A percentile compares a stretch with the other conserved stretches of the same genome.
phyloP scores from a whole-genome alignment of 2,888 invertebrate species.

The Philopedon plagiatum region DNA sequence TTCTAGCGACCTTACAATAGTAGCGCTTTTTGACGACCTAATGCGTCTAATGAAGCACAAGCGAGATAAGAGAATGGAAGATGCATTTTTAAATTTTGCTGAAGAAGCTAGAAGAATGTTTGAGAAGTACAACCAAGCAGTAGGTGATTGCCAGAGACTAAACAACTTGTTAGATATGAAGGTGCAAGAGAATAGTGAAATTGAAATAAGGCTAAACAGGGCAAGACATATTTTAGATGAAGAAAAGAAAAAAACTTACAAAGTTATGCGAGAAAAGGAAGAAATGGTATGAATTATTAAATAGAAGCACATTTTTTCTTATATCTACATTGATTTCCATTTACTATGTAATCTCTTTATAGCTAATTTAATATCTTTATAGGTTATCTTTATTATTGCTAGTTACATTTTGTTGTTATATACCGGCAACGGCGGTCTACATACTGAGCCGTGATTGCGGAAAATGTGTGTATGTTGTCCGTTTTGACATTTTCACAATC shows the following conservation, averaged over 20 bases:
- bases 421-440: too few species aligned
- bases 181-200: slow-evolving; percentile 79
- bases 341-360: too few species aligned
- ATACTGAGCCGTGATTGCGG: too few species aligned
- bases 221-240: slow-evolving; percentile 85
- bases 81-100: slow-evolving; percentile 72
- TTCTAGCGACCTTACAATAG: slow-evolving; percentile 53
- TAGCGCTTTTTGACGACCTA: slow-evolving; percentile 59
- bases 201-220: slow-evolving; percentile 86
- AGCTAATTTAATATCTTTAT: too few species aligned
- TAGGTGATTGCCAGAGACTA: slow-evolving; percentile 81
- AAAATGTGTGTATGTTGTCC: too few species aligned
- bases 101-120: slow-evolving; percentile 81
- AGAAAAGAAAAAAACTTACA: slow-evolving; percentile 78
- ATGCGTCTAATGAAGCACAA: slow-evolving; percentile 50
- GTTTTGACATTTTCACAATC: too few species aligned
- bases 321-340: too few species aligned
- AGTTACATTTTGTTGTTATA: too few species aligned
- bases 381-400: too few species aligned
- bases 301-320: background rate
- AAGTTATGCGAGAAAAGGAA: slow-evolving; percentile 46
- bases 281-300: slow-evolving; percentile 49
- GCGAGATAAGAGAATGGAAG: slow-evolving; percentile 50
- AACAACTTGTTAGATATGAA: slow-evolving; percentile 80
- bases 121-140: slow-evolving; percentile 78